Evolutionary conservation across 1,140 invertebrate species (phyloP), one percentile per base, ranked within the genome.

Genomic region (Sesamia nonagrioides): DNA sequence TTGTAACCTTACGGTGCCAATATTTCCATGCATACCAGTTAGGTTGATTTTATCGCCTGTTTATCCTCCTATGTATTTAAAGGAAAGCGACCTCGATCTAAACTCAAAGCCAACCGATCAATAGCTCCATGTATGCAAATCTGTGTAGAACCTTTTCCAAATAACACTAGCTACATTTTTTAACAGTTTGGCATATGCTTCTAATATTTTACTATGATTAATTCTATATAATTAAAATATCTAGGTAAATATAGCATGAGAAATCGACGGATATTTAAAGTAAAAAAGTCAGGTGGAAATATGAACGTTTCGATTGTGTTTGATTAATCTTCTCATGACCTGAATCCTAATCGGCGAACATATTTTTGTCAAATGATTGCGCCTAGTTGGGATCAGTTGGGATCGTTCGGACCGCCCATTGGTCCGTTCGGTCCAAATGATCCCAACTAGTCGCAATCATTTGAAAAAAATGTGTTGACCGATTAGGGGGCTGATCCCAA

Each of bases 91-190:
- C 78, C 78, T 80, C 78, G 78, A 9, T 71, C 40, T 52, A 40
- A 76, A 82, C 71, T 77, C 68, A 76, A 72, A 66, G 72, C 56
- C 77, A n/a, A 37, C 21, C 56, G 50, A 78, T 78, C 58, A 35
- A 78, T 73, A 35, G 35, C 54, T 42, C 54, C 15, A 37, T 42
- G 45, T 17, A 66, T 66, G 42, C 66, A 15, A 50, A 69, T 48
- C 66, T 58, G 18, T 54, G 15, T 54, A 18, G 37, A 71, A 27
- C 48, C 50, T 35, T 69, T 52, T 45, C 11, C 11, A 18, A 37
- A 54, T 17, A 17, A 50, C 13, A 15, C 11, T 50, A 18, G 66
- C 15, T 18, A 42, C 17, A 66, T 66, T 66, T 66, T 42, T 17
- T 0, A 15, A 42, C 8, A 18, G 35, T 6, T 35, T 6, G 18